Base-by-base conservation (phyloP, 1,140 invertebrate genomes). In the Heliconius hewitsoni region DNA sequence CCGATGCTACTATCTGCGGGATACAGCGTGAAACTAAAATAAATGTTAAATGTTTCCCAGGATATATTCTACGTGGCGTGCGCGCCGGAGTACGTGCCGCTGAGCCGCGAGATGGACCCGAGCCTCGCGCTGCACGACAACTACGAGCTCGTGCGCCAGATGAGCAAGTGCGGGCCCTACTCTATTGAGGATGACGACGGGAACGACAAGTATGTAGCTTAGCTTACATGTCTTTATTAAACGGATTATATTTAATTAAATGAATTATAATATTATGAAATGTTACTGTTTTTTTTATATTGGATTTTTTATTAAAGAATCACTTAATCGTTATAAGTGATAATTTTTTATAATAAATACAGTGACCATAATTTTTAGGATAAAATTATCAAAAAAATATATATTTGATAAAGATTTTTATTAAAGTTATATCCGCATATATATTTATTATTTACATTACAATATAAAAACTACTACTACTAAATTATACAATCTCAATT, bases 1-100 rank as follows among this genome's bases (percentile, higher is more conserved):
- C 30, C 39, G 39, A 3, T 42, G 2, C 30, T 2, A 2, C 39
- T 11, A 42, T 42, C 9, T 42, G 39, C 39, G 39, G 39, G 39
- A 42, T 42, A 42, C 39, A 11, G 0, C 39, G 39, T 42, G 9
- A 42, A 42, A 3, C 39, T 46, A 46, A 46, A 46, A 42, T 13
- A 46, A 13, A 13, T 46, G 3, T 13, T 70, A 66, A 11, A 42
- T 76, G 27, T 60, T 70, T 76, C 74, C 74, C 76, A 94, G 93
- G 93, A 94, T 73, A 94, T 94, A 85, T 94, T 94, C 86, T 94
- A 94, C 87, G 92, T 93, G 73, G 93, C 93, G 70, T 94, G 92
- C 80, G 93, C 92, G 2, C 93, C 93, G 2, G 93, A 94, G 82
- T 94, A 94, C 84, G 86, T 94, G n/a, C 93, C 93, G 6, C 83